phyloP scores from a whole-genome alignment of 2,888 invertebrate species.

The Tridacna crocea region DNA sequence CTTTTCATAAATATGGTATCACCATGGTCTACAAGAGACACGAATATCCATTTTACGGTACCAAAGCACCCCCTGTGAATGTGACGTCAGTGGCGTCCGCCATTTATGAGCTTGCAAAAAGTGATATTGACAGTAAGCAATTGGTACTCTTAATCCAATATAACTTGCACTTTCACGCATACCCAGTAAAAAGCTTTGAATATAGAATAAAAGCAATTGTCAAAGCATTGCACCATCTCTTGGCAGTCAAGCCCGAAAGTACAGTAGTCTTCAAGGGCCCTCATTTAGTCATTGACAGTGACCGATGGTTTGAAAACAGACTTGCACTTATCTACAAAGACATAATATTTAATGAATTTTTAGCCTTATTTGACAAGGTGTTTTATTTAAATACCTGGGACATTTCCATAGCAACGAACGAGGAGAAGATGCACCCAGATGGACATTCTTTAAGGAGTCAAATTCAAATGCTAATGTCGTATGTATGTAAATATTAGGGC shows the following conservation, averaged over 20 bases:
- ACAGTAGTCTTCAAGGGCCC: constrained; percentile 48
- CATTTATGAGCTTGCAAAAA: constrained; percentile 2
- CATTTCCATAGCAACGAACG: constrained; percentile 42
- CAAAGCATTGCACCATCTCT: constrained; percentile 10
- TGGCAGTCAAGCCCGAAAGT: constrained; percentile 33
- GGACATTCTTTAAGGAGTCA: constrained; percentile 29
- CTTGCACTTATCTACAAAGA: constrained; percentile 31
- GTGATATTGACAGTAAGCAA: constrained; percentile 3
- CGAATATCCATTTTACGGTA: constrained; percentile 51
- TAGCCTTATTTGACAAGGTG: constrained; percentile 33
- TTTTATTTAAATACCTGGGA: constrained; percentile 46
- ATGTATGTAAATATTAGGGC: constrained; percentile 31
- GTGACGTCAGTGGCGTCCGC: constrained; percentile 29
- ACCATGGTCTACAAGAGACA: constrained; percentile 37
- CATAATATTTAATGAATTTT: constrained; percentile 37
- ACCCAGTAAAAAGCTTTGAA: constrained; percentile 29
- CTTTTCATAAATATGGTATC: constrained; percentile 27
- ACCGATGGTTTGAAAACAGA: constrained; percentile 40
- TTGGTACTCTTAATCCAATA: constrained; percentile 39
- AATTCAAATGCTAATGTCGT: constrained; percentile 45
- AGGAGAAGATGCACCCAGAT: constrained; percentile 30
- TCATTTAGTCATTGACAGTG: constrained; percentile 34
- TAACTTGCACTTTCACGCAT: constrained; percentile 41
- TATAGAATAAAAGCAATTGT: constrained; percentile 5
- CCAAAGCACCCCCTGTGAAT: constrained; percentile 23